These are phyloP conservation scores for Serripes groenlandicus DNA, from an alignment of 2,888 invertebrate genomes.

Conservation along the genomic window DNA sequence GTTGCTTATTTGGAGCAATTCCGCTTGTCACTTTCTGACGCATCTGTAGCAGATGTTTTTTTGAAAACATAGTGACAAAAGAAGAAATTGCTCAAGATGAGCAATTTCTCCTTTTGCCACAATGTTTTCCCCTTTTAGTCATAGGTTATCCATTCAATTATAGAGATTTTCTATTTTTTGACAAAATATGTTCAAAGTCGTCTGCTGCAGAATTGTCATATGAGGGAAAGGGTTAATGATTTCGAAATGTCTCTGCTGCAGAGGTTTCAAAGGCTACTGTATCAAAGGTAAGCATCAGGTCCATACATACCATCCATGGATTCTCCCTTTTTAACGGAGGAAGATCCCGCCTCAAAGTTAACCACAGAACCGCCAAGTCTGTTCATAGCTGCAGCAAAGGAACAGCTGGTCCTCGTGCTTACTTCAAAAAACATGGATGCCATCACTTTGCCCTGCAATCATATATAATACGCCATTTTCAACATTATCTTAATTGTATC, in stretches of 20 bases:
- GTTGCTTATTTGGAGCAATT: neutral
- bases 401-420: slow-evolving; percentile 98
- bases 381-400: slow-evolving; percentile 98
- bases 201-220: too few species aligned
- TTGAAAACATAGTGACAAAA: neutral
- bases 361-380: slow-evolving; percentile 97
- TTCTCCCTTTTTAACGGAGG: slow-evolving; percentile 99
- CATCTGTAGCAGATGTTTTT: neutral
- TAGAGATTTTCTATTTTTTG: too few species aligned
- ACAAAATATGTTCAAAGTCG: too few species aligned
- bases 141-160: too few species aligned
- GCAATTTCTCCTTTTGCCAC: neutral
- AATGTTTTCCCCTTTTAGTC: neutral
- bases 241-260: too few species aligned
- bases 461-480: neutral
- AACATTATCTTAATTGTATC: too few species aligned
- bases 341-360: slow-evolving; percentile 95
- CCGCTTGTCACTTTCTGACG: neutral
- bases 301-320: slow-evolving; percentile 91
- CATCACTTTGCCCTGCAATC: slow-evolving; percentile 94
- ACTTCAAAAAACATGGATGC: slow-evolving; percentile 99
- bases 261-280: too few species aligned
- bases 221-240: too few species aligned
- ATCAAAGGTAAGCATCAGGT: too few species aligned
- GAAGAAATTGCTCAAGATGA: neutral